Evolutionary conservation across 1,140 invertebrate species (phyloP), one percentile per base, ranked within the genome.

Genomic region (Halictus rubicundus): DNA sequence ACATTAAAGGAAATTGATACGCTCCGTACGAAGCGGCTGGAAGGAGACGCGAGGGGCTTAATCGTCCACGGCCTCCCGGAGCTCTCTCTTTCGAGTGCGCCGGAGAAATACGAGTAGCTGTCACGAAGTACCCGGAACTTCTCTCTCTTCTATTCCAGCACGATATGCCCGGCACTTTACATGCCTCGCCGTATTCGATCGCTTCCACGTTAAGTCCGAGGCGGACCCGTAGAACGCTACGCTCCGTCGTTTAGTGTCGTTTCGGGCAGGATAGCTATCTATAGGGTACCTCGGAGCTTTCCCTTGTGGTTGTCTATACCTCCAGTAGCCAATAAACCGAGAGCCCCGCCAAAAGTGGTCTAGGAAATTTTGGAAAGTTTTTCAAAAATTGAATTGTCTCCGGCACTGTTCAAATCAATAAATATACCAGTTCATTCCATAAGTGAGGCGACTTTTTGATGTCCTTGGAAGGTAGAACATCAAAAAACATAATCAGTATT

Each of bases 1-100:
- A 81, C 75, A 78, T 81, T 81, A 81, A 81, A 81, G 80, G 80
- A 78, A 81, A 81, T 78, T 81, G 80, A 78, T 81, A 81, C 75
- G 42, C 61, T 61, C 32, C 46, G 75, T 54, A 52, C 61, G 25
- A 16, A n/a, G 9, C n/a, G 46, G 21, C 63, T 39, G 60, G 60
- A 65, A 27, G 49, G 39, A 64, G 76, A 65, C 59, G 60, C 68
- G 68, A 52, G 39, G 32, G 52, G 68, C 68, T 81, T 81, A 81
- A 81, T 81, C 74, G 80, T 78, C 75, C 80, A 49, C 66, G 52
- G 80, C 59, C 61, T 66, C 68, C 75, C n/a, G 14, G 61, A 71
- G 75, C 52, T 66, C 75, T 80, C 78, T 79, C 78, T 80, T 49
- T 80, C 73, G 64, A 75, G 59, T 16, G 61, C n/a, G 10, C 39